phyloP scores from a whole-genome alignment of 2,113 vertebrate species.

The Chlorodrepanis virens region DNA sequence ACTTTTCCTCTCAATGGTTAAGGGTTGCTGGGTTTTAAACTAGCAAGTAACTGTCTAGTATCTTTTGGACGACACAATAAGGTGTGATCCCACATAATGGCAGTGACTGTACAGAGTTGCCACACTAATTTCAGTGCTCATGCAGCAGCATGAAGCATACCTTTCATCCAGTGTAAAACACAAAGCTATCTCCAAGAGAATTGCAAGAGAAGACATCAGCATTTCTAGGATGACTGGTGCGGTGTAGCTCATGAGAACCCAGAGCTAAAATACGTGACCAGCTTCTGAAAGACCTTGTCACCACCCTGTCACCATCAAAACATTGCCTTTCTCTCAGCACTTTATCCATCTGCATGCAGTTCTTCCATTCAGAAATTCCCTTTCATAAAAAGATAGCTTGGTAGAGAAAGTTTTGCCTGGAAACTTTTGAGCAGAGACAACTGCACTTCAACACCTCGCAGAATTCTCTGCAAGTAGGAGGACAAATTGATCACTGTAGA shows the following conservation, averaged over 20 bases:
- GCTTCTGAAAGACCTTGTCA: not conserved
- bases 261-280: not conserved
- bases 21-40: not conserved
- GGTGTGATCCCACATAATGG: not conserved
- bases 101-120: accelerated
- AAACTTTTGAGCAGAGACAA: not conserved
- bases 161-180: not conserved
- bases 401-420: not conserved
- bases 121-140: not conserved
- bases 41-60: not conserved
- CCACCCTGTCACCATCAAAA: not conserved
- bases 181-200: not conserved
- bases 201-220: not conserved
- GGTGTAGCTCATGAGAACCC: not conserved
- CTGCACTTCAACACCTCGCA: not conserved
- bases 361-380: not conserved
- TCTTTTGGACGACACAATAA: not conserved
- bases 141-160: not conserved
- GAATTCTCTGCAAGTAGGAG: not conserved
- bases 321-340: not conserved
- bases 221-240: not conserved
- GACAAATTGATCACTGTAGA: not conserved
- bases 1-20: not conserved
- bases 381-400: not conserved
- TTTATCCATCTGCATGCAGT: not conserved